phyloP scores from a whole-genome alignment of 2,888 invertebrate genomes.

The Balanococcus diminutus region DNA sequence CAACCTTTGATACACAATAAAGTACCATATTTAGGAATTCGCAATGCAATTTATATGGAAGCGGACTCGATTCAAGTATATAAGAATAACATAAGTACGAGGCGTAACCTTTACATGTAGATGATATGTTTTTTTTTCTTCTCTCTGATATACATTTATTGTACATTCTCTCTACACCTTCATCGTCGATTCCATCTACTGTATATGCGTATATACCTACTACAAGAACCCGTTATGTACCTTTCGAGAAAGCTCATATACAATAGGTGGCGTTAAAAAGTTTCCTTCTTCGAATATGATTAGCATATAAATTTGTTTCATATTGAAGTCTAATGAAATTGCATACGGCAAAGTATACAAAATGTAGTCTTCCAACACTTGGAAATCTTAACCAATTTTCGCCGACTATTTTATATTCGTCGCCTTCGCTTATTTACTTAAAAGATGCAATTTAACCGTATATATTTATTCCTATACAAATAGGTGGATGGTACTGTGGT shows the following conservation, averaged over 20 bases:
- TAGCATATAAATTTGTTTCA: conserved; percentile 35
- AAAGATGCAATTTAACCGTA: conserved; percentile 11
- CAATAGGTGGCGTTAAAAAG: background rate
- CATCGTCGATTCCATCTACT: background rate
- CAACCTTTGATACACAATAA: conserved; percentile 20
- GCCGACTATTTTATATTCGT: background rate
- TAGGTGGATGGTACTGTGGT: background rate
- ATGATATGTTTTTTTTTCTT: background rate
- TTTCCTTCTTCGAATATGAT: conserved; percentile 27
- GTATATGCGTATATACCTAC: background rate
- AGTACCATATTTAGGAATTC: conserved; percentile 39
- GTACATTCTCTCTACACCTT: conserved; percentile 8
- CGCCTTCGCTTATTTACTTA: background rate
- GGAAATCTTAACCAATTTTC: conserved; percentile 17
- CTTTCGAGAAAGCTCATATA: conserved; percentile 4
- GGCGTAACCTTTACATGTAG: conserved; percentile 12
- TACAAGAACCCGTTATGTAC: conserved; percentile 12
- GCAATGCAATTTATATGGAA: conserved; percentile 27
- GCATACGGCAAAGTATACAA: background rate
- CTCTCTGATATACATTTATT: background rate
- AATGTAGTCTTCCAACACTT: background rate
- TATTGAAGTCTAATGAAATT: conserved; percentile 32
- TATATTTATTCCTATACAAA: background rate
- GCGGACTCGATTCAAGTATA: conserved; percentile 19
- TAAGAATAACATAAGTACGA: background rate